phyloP scores from a whole-genome alignment of 2,888 invertebrate species.

The Helicoverpa assulta region DNA sequence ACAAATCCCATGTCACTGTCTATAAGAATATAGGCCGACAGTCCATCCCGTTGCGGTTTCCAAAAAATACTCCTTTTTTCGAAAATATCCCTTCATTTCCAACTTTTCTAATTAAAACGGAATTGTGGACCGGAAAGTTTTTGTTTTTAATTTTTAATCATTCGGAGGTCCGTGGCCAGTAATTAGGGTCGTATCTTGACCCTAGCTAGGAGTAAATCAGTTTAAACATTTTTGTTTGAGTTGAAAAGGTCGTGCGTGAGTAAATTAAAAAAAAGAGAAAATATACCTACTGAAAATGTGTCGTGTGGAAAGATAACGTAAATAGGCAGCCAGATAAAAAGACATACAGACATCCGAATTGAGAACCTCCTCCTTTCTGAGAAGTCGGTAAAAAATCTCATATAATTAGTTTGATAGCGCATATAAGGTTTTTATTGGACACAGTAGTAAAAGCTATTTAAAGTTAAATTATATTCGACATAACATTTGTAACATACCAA shows the following conservation, averaged over 20 bases:
- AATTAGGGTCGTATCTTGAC: conserved; percentile 52
- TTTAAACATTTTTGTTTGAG: conserved; percentile 48
- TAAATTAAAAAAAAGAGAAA: conserved; percentile 23
- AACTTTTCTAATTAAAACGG: conserved; percentile 64
- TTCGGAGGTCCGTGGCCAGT: conserved; percentile 38
- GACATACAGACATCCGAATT: too few species aligned
- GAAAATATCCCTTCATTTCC: conserved; percentile 30
- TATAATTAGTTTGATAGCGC: too few species aligned
- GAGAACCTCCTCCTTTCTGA: too few species aligned
- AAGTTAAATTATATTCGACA: background rate
- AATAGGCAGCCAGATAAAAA: too few species aligned
- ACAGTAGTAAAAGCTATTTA: too few species aligned
- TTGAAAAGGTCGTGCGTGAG: conserved; percentile 29
- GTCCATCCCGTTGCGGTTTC: conserved; percentile 12
- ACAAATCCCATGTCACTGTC: conserved; percentile 6
- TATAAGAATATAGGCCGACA: conserved; percentile 11
- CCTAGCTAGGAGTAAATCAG: conserved; percentile 46
- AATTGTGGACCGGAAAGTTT: conserved; percentile 48
- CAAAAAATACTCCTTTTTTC: conserved; percentile 27
- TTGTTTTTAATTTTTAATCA: conserved; percentile 62
- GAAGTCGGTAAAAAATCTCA: too few species aligned
- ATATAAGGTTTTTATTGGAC: too few species aligned
- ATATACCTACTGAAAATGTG: conserved; percentile 2
- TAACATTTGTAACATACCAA: background rate
- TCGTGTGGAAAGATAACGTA: conserved; percentile 4